Evolutionary conservation across 2,888 invertebrate genomes (phyloP).

Genomic region (Melanostoma scalare): DNA sequence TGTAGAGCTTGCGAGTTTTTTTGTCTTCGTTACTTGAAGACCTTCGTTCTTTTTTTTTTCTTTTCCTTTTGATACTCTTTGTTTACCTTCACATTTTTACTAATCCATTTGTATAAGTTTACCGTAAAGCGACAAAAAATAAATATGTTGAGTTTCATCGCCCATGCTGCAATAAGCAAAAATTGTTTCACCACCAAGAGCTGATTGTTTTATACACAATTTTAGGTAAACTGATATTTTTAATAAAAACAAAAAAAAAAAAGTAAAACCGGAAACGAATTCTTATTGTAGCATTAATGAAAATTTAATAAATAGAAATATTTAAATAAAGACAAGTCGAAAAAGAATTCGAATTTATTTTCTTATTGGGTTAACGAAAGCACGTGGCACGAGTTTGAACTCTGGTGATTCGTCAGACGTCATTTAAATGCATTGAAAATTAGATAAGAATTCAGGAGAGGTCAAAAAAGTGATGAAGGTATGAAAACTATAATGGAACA

Average conservation of each 20-base stretch:
- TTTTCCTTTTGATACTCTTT: conserved; percentile 58
- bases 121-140: conserved; percentile 26
- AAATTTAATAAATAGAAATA: conserved; percentile 35
- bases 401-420: too few relatives aligned
- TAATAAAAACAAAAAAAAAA: conserved; percentile 7
- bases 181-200: conserved; percentile 17
- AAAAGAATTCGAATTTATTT: conserved; percentile 3
- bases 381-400: neutral
- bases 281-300: conserved; percentile 48
- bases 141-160: conserved; percentile 37
- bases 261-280: neutral
- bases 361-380: neutral
- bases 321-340: conserved; percentile 52
- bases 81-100: conserved; percentile 49
- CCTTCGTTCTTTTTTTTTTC: conserved; percentile 51
- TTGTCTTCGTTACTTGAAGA: conserved; percentile 74
- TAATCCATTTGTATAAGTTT: conserved; percentile 37
- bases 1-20: conserved; percentile 56
- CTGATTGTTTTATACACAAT: conserved; percentile 47
- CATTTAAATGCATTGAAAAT: too few relatives aligned
- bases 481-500: too few relatives aligned
- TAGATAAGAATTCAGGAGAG: too few relatives aligned
- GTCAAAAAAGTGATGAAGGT: too few relatives aligned
- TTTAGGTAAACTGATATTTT: conserved; percentile 12
- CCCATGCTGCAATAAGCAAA: conserved; percentile 12